These are phyloP conservation scores for Zootermopsis nevadensis DNA, from an alignment of 2,888 invertebrate genomes.

Conservation along the genomic window DNA sequence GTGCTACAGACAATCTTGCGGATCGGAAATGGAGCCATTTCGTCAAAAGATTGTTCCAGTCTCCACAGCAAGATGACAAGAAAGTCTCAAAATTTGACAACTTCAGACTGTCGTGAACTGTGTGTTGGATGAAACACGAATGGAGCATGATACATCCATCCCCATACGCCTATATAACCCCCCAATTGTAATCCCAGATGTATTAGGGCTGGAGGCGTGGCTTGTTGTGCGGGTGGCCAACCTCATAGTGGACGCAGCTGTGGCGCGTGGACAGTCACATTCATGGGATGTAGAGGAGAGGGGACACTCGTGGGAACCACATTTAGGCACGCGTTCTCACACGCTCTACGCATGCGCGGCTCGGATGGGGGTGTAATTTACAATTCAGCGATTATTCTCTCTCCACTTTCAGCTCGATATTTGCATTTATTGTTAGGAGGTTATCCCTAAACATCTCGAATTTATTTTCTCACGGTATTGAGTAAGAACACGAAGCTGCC, in stretches of 20 bases:
- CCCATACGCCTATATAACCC: background rate
- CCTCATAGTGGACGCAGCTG: slow-evolving; percentile 10
- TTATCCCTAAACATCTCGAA: background rate
- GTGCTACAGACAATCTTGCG: slow-evolving; percentile 35
- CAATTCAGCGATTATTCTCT: background rate
- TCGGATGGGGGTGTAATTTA: background rate
- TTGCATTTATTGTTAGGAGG: slow-evolving; percentile 1
- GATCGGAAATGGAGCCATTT: slow-evolving; percentile 38
- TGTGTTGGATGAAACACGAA: background rate
- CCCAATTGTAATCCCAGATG: background rate
- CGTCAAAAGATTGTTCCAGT: background rate
- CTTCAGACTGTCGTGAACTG: background rate
- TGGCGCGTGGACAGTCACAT: slow-evolving; percentile 16
- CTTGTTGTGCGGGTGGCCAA: slow-evolving; percentile 1
- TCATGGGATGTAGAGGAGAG: background rate
- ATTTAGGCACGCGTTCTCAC: slow-evolving; percentile 42
- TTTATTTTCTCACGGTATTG: background rate
- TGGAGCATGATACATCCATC: background rate
- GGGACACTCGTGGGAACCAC: slow-evolving; percentile 26
- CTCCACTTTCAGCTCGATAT: background rate
- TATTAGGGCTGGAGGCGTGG: slow-evolving; percentile 26
- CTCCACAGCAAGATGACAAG: background rate
- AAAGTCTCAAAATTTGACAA: background rate
- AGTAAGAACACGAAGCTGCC: too few relatives aligned
- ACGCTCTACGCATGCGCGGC: slow-evolving; percentile 32